Evolutionary conservation across 2,888 invertebrate species (phyloP), one percentile per base, ranked within the genome.

Genomic region (Ectobius pallidus): DNA sequence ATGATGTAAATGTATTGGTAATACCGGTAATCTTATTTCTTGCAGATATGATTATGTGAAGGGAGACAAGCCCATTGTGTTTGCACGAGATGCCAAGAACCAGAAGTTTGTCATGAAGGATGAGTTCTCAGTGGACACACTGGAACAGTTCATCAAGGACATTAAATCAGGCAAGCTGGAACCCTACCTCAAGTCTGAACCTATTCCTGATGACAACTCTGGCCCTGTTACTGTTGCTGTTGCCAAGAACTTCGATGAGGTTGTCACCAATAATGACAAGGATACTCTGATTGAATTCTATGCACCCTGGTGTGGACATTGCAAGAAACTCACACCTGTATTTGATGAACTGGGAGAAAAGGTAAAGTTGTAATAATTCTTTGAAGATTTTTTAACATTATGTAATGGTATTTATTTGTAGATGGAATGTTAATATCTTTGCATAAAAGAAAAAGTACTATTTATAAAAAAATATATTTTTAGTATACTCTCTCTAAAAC

Each of bases 291-390:
- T 99, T 78, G 99, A 99, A 85, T 99, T 99, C 86, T 99, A 99
- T 84, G 99, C 99, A 42, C 98, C 98, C 0, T 99, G 98, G 98
- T 97, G 97, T 83, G 98, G 99, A 77, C 99, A 99, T 82, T 99
- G 99, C 87, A 99, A 99, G 85, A 94, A 94, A 83, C 87, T 99
- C 63, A 88, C 95, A 1, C 99, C 99, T 22, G 87, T 95, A 70
- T 99, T 89, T 84, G 97, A 98, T 74, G 97, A 99, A 84, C 87
- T 99, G 39, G 99, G 94, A 46, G 91, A 92, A 73, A 94, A 94
- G 86, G 90, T 91, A 81, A 14, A 69, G 42, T n/a, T 18, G n/a
- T n/a, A n/a, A n/a, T n/a, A n/a, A n/a, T n/a, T n/a, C n/a, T n/a
- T 44, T n/a, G n/a, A 2, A 3, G 44, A 2, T 4, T 7, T 6